These are phyloP conservation scores for Nothoprocta perdicaria DNA, from an alignment of 2,113 vertebrate species.

Conservation along the genomic window DNA sequence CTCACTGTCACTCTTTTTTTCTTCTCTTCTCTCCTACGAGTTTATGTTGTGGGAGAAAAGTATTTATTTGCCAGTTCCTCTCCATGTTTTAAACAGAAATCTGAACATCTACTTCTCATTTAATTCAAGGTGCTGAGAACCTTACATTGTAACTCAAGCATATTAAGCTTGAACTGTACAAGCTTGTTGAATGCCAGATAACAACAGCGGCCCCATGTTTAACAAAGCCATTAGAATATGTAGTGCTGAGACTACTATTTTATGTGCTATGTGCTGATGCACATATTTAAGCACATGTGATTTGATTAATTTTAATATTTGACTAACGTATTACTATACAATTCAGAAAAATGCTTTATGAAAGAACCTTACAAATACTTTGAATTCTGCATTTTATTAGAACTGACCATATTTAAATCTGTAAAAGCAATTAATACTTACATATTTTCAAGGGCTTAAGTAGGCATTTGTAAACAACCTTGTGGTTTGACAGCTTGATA, in stretches of 20 bases:
- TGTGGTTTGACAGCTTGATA: constrained; percentile 72
- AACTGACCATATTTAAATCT: background rate
- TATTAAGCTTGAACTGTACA: background rate
- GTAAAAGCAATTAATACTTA: constrained; percentile 52
- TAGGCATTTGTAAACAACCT: constrained; percentile 71
- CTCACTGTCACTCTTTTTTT: fast-evolving
- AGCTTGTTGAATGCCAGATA: background rate
- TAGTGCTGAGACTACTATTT: background rate
- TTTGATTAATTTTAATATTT: background rate
- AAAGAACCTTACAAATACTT: background rate
- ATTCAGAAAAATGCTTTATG: background rate
- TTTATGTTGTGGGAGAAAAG: background rate
- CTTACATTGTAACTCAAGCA: background rate
- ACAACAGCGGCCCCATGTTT: background rate
- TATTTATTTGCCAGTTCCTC: background rate
- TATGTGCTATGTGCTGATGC: too few relatives aligned
- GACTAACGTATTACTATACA: fast-evolving
- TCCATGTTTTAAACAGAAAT: background rate
- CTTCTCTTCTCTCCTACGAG: background rate
- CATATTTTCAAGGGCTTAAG: constrained; percentile 69
- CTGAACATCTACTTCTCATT: background rate
- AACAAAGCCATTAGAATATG: background rate
- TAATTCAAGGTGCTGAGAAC: background rate
- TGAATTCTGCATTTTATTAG: background rate
- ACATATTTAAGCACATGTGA: background rate